Evolutionary conservation across 1,140 invertebrate genomes (phyloP).

Genomic region (Conus ventricosus): DNA sequence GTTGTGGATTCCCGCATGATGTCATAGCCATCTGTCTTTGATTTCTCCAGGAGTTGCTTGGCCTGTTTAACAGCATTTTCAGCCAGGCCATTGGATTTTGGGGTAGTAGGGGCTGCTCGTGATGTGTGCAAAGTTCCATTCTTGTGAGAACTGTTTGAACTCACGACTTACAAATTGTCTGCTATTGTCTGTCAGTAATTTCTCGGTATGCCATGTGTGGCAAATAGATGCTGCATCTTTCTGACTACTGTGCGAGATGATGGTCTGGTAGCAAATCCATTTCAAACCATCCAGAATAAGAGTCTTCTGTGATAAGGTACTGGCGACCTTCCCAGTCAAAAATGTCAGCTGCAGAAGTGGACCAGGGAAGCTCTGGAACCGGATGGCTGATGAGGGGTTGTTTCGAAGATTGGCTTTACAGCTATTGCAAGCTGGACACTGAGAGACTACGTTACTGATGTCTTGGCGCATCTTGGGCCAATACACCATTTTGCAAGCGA

Average conservation of each 20-base stretch:
- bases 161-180: too few relatives aligned
- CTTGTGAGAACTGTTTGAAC: too few relatives aligned
- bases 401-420: conserved; percentile 10
- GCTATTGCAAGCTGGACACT: not conserved
- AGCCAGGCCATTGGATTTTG: too few relatives aligned
- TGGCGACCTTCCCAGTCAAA: not conserved
- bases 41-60: too few relatives aligned
- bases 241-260: not conserved
- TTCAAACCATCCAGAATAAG: not conserved
- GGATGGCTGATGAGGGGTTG: conserved; percentile 25
- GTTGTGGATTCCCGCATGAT: too few relatives aligned
- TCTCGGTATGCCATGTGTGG: too few relatives aligned
- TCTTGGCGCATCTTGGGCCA: not conserved
- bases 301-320: not conserved
- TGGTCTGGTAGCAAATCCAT: not conserved
- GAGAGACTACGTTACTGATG: not conserved
- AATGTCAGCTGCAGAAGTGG: not conserved
- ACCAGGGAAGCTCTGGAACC: conserved; percentile 25
- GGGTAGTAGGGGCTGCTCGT: too few relatives aligned
- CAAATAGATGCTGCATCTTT: not conserved
- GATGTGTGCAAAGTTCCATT: too few relatives aligned
- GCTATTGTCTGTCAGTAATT: too few relatives aligned
- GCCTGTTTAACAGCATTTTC: too few relatives aligned
- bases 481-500: not conserved
- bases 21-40: too few relatives aligned